Base-by-base conservation (phyloP, 2,888 invertebrate species). In the Drosophila emarginata region DNA sequence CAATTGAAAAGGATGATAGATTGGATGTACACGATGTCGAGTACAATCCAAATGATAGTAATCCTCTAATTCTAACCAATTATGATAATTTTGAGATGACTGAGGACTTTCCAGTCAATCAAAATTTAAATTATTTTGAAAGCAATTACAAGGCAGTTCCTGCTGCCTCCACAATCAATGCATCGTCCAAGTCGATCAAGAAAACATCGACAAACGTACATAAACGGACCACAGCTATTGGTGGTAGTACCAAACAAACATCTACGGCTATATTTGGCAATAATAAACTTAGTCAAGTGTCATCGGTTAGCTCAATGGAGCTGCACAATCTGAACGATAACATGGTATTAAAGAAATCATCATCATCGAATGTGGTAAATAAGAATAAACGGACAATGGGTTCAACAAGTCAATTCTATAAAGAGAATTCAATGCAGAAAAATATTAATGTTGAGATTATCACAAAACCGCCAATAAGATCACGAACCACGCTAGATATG, bases 21-120 rank as follows among this genome's bases (percentile, higher is more conserved):
- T 39, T 63, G 21, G 89, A 82, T 72, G 75, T 75, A 28, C 89
- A 81, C 64, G 90, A 89, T 21, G 67, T 83, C 11, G 89, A 90
- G 68, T 89, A 87, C 39, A 88, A 82, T 78, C 81, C 86, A 28
- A 91, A 90, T 58, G 91, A 91, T 32, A 90, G 89, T 65, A 91
- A 90, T 80, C 86, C 90, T 52, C 90, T 90, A 18, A 89, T 91
- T 36, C 84, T 91, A 51, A 88, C 86, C 6, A 91, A 92, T 64
- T 91, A 91, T 72, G 90, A 91, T 58, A 90, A 91, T 28, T 90
- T 88, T 67, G 91, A 91, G 67, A 89, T 92, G 85, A 90, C 90
- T 14, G 92, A 92, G 78, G 92, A 92, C 69, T 92, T 92, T 72
- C 91, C 91, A 5, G 91, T 92, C 32, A 92, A 92, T 69, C 86